Evolutionary conservation across 2,113 vertebrate species (phyloP).

Genomic region (Tor tambroides): DNA sequence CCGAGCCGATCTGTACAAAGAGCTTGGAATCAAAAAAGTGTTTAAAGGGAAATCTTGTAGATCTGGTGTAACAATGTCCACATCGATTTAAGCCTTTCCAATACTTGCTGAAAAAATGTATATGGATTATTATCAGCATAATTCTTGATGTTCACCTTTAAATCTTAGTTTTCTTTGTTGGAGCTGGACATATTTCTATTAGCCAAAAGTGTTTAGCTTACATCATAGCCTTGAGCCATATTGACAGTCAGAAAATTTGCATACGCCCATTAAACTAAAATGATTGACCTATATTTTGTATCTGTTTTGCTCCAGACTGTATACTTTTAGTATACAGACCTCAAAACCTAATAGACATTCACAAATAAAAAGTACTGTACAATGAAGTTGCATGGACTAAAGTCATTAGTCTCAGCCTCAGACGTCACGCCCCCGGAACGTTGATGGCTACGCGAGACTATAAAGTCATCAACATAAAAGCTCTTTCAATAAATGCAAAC

Average conservation of each 20-base stretch:
- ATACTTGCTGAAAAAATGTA: slow-evolving; percentile 20
- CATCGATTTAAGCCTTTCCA: slow-evolving; percentile 21
- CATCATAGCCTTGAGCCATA: neutral
- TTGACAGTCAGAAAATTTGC: neutral
- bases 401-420: no score
- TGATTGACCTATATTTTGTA: no score
- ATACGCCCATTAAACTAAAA: neutral
- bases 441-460: no score
- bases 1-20: slow-evolving; percentile 60
- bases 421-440: no score
- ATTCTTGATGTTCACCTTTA: neutral
- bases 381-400: neutral
- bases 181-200: neutral
- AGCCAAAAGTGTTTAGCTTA: neutral
- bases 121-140: slow-evolving; percentile 10
- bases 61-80: slow-evolving; percentile 1
- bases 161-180: slow-evolving; percentile 7
- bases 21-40: slow-evolving; percentile 51
- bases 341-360: neutral
- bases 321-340: no score
- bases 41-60: slow-evolving; percentile 35
- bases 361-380: neutral
- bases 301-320: no score
- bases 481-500: neutral
- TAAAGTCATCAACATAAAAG: no score